phyloP scores from a whole-genome alignment of 2,797 vertebrate genomes.

The Gila robusta region DNA sequence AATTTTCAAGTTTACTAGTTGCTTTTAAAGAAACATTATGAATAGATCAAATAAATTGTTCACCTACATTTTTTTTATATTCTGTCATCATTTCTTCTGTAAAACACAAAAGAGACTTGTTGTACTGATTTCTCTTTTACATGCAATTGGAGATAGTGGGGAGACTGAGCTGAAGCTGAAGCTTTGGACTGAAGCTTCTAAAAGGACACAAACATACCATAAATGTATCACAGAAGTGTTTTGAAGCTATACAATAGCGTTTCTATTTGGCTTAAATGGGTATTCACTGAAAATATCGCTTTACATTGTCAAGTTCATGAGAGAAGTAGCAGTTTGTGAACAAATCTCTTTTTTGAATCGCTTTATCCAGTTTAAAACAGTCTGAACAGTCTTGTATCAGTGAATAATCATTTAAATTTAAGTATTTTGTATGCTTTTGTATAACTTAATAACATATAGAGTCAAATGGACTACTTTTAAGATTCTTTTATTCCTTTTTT shows the following conservation, averaged over 20 bases:
- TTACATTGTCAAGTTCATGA: background rate
- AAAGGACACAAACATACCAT: background rate
- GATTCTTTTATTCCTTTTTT: background rate
- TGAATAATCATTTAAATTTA: background rate
- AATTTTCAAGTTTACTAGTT: background rate
- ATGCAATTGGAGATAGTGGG: background rate
- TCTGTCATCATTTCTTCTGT: background rate
- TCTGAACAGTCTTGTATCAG: background rate
- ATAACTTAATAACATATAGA: background rate
- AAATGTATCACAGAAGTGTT: background rate
- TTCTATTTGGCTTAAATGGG: background rate
- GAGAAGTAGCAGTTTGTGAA: background rate
- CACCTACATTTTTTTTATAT: no score
- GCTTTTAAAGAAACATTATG: background rate
- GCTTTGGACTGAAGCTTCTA: background rate
- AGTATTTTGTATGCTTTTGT: background rate
- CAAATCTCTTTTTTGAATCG: background rate
- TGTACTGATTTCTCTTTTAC: background rate
- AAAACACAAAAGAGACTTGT: background rate
- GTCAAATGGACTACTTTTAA: background rate
- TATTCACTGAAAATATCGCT: background rate
- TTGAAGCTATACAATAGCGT: background rate
- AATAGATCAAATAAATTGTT: background rate
- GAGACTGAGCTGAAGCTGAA: background rate
- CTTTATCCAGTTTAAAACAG: background rate